Evolutionary conservation across 2,113 vertebrate species (phyloP).

Genomic region (Alces alces): DNA sequence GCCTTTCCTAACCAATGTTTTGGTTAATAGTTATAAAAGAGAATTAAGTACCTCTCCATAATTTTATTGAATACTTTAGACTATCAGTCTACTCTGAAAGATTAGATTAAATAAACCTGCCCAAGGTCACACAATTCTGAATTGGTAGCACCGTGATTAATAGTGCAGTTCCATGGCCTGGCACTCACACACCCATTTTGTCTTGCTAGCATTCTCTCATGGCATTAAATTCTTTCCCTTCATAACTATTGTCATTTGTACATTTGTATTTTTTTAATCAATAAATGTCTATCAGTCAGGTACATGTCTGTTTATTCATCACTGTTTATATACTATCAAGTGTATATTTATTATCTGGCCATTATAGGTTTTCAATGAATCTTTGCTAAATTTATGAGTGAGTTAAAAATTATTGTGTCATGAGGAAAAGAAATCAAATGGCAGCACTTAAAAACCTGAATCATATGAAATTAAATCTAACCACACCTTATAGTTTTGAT

Average conservation of each 20-base stretch:
- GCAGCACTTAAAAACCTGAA: not conserved
- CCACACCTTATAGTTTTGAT: not conserved
- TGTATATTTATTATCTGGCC: not conserved
- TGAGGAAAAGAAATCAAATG: not conserved
- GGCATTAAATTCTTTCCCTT: not conserved
- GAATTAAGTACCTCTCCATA: not conserved
- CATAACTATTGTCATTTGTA: not conserved
- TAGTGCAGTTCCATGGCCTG: not conserved
- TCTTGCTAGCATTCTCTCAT: not conserved
- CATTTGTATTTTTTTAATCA: not conserved
- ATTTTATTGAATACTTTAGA: not conserved
- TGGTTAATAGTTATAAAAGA: not conserved
- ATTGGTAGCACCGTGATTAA: not conserved
- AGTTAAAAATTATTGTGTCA: not conserved
- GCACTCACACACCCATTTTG: fast-evolving
- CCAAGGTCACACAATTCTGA: not conserved
- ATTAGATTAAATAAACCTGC: not conserved
- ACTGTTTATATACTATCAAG: not conserved
- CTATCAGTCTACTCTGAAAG: not conserved
- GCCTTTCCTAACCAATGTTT: not conserved
- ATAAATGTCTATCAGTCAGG: not conserved
- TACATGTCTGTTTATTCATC: not conserved
- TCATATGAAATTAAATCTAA: not conserved
- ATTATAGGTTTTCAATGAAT: not conserved
- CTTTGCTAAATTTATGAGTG: not conserved